Percentiles rank a stretch among this genome's conserved stretches.
Evolutionary conservation across 2,797 vertebrate genomes (phyloP).

Genomic region (Gymnothorax javanicus): DNA sequence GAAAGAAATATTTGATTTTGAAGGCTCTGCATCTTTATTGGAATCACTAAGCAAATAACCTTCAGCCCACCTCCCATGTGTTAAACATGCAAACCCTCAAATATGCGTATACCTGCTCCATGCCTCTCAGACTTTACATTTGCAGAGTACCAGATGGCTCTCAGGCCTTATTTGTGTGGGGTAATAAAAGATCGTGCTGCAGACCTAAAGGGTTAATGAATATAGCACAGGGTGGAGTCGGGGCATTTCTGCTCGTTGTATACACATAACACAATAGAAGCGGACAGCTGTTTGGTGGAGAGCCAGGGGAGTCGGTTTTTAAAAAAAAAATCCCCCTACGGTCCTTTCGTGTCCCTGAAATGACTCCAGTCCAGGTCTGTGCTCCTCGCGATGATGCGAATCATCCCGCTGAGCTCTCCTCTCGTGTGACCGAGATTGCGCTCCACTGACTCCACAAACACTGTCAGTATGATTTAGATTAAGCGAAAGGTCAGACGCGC

Average conservation of each 20-base stretch:
- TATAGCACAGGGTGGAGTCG: too few relatives aligned
- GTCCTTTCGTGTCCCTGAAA: neutral
- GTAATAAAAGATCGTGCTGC: too few relatives aligned
- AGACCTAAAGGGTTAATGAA: neutral
- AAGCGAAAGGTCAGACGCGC: conserved; percentile 18
- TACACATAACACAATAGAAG: neutral
- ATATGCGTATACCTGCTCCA: too few relatives aligned
- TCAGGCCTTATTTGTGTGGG: too few relatives aligned
- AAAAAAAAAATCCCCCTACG: neutral
- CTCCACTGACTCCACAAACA: neutral
- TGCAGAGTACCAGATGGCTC: too few relatives aligned
- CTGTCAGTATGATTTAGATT: neutral
- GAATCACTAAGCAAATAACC: too few relatives aligned
- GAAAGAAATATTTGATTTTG: too few relatives aligned
- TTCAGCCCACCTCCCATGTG: too few relatives aligned
- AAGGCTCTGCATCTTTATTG: too few relatives aligned
- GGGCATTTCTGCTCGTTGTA: neutral
- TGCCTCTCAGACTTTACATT: too few relatives aligned
- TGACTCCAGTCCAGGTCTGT: conserved; percentile 4
- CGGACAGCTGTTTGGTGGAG: neutral
- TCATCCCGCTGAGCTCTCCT: neutral
- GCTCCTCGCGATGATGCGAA: neutral
- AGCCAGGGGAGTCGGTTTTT: neutral
- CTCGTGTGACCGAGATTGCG: neutral
- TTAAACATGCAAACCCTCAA: too few relatives aligned